A percentile compares a stretch with the other conserved stretches of the same genome.
These are phyloP conservation scores for Steinernema feltiae DNA, from an alignment of 1,140 invertebrate genomes.

Conservation along the genomic window DNA sequence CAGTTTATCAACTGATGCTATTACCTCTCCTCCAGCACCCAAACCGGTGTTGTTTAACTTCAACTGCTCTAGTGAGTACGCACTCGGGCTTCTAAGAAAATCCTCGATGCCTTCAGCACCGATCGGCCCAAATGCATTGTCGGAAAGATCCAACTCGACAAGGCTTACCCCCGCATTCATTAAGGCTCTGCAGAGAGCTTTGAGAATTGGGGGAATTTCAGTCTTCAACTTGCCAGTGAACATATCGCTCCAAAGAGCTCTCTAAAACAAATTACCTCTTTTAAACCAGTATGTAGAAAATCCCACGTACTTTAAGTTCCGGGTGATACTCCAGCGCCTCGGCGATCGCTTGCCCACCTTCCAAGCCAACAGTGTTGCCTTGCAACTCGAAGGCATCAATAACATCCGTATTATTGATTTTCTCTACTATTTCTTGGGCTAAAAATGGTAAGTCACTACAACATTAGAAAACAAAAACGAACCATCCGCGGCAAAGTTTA, in stretches of 20 bases:
- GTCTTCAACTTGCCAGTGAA: slow-evolving; percentile 85
- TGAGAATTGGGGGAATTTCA: slow-evolving; percentile 84
- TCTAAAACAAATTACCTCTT: no score
- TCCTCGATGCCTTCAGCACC: slow-evolving; percentile 78
- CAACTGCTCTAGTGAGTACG: slow-evolving; percentile 73
- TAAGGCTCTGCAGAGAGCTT: slow-evolving; percentile 73
- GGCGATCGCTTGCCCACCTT: slow-evolving; percentile 43
- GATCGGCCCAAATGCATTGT: slow-evolving; percentile 94
- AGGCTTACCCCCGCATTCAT: slow-evolving; percentile 72
- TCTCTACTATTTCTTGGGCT: slow-evolving; percentile 35
- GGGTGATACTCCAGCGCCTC: slow-evolving; percentile 37
- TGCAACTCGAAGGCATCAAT: slow-evolving; percentile 39
- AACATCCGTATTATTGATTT: slow-evolving; percentile 21
- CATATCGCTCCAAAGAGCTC: slow-evolving; percentile 69
- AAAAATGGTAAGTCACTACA: slow-evolving; percentile 14
- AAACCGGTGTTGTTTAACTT: slow-evolving; percentile 88
- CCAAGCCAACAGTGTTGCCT: slow-evolving; percentile 49
- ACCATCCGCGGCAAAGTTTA: slow-evolving; percentile 29
- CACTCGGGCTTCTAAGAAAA: slow-evolving; percentile 74
- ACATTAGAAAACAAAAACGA: not conserved
- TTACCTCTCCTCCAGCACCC: slow-evolving; percentile 74
- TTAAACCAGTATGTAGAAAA: not conserved
- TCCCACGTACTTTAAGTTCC: slow-evolving; percentile 28
- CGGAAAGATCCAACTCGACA: slow-evolving; percentile 81
- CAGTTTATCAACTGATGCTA: slow-evolving; percentile 60